Evolutionary conservation across 2,888 invertebrate genomes (phyloP).

Genomic region (Periphyllus acericola): DNA sequence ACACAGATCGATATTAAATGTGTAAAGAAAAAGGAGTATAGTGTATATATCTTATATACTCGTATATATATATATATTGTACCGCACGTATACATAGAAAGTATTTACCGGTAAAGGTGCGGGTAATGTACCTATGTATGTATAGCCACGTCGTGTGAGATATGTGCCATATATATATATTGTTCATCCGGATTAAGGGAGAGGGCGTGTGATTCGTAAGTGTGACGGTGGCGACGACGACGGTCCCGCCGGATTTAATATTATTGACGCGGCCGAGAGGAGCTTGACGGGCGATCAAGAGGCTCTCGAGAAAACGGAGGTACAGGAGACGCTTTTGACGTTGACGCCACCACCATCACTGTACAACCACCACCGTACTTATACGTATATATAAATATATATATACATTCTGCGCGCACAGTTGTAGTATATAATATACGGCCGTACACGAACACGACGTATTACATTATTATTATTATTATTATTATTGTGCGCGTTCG

Average conservation of each 20-base stretch:
- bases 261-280: constrained; percentile 41
- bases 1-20: background rate
- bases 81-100: too few species aligned
- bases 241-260: constrained; percentile 29
- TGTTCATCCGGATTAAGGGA: constrained; percentile 22
- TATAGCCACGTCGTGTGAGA: background rate
- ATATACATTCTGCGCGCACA: too few species aligned
- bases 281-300: constrained; percentile 58
- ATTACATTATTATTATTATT: background rate
- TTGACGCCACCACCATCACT: constrained; percentile 46
- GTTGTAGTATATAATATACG: background rate
- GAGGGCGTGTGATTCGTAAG: constrained; percentile 33
- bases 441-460: background rate
- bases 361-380: background rate
- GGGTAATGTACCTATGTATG: background rate
- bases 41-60: background rate
- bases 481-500: background rate
- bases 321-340: constrained; percentile 56
- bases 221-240: background rate
- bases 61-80: too few species aligned
- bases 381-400: background rate
- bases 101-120: background rate
- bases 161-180: background rate
- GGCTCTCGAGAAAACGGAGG: constrained; percentile 51
- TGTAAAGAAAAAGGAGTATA: background rate